Base-by-base conservation (phyloP, 2,797 vertebrate genomes). In the Epinephelus malabaricus region DNA sequence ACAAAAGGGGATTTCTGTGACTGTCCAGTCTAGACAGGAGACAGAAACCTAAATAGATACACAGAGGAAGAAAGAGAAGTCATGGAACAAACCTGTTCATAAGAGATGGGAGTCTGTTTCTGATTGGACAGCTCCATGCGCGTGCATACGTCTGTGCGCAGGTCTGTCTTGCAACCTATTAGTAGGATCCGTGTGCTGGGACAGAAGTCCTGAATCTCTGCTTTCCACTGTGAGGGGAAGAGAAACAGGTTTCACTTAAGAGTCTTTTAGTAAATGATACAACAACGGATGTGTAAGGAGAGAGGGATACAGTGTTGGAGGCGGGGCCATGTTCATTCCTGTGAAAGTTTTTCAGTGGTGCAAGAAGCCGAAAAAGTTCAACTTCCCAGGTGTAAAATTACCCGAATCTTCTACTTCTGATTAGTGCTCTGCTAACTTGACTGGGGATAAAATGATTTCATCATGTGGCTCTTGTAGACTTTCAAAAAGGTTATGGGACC, bases 121-220 rank as follows among this genome's bases (percentile, higher is more conserved):
- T 97, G 97, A 93, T 97, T 96, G 67, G 97, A 98, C 83, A 98
- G 95, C 91, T 99, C 98, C 95, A 97, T 96, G 53, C 98, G 95
- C 0, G 98, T 98, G 93, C 97, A 98, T 25, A 98, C 94, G 27
- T 99, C 98, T 0, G 97, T 98, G 76, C 98, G 94, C 23, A 99
- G 94, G 76, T 99, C 98, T 0, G 95, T 98, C 89, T 99, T 99
- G 79, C 98, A 99, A 87, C 98, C 98, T 23, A 99, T 96, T n/a
- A 99, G 94, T 43, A 99, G 93, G 88, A 98, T 96, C 13, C 96
- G 96, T 10, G 97, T 97, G 90, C 95, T 96, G 79, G 97, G 96
- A 79, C 98, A 99, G 89, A 98, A 98, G 83, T 99, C 98, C 90
- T 96, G 94, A 84, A 99, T 97, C 91, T 99, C 98, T 0, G 96